phyloP scores from a whole-genome alignment of 2,113 vertebrate genomes.

The Oostethus manadensis region DNA sequence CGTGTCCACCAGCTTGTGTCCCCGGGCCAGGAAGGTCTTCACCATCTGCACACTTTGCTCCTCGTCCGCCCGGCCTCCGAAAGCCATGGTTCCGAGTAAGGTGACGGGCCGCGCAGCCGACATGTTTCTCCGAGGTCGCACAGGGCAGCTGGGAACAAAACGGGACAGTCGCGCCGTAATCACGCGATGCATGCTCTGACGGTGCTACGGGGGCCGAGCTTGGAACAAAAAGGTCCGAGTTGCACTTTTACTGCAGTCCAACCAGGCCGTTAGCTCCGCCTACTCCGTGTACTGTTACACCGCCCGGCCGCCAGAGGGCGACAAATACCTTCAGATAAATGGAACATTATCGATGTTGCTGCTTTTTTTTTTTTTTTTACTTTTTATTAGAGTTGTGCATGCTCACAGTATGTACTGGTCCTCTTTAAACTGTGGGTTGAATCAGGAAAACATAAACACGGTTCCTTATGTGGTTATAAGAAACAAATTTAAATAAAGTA shows the following conservation, averaged over 20 bases:
- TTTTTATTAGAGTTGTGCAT: too few species aligned
- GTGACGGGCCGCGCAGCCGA: conserved; percentile 61
- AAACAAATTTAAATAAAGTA: too few species aligned
- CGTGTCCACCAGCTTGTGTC: conserved; percentile 78
- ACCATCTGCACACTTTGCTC: conserved; percentile 72
- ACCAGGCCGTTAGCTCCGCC: too few species aligned
- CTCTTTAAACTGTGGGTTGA: too few species aligned
- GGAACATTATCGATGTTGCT: too few species aligned
- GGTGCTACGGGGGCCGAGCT: too few species aligned
- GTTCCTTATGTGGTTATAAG: too few species aligned
- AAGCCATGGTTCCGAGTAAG: conserved; percentile 84
- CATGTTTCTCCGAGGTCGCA: conserved; percentile 48
- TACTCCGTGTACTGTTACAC: too few species aligned
- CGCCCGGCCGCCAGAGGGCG: neutral
- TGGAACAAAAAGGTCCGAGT: neutral
- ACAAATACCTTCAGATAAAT: neutral
- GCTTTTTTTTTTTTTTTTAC: too few species aligned
- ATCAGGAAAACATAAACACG: too few species aligned
- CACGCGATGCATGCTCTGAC: conserved; percentile 45
- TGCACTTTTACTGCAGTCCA: neutral
- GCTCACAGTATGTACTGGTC: too few species aligned
- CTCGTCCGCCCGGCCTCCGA: conserved; percentile 78
- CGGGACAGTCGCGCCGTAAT: conserved; percentile 7
- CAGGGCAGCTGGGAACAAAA: neutral
- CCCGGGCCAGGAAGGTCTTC: conserved; percentile 72